Evolutionary conservation across 2,888 invertebrate genomes (phyloP).

Genomic region (Leptinotarsa peninsularis): DNA sequence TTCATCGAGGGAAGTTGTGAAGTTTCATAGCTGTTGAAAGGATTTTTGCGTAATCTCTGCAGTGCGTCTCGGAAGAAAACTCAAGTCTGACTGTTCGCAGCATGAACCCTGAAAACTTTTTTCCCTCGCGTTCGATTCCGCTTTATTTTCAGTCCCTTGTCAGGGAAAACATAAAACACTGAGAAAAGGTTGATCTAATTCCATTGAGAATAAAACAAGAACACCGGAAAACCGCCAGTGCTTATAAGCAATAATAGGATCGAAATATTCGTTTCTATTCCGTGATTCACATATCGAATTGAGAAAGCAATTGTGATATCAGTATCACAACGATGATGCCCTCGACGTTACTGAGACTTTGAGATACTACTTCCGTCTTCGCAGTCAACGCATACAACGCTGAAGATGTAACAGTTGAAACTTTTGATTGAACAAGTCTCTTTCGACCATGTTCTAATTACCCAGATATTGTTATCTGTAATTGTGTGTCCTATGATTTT

Average conservation of each 20-base stretch:
- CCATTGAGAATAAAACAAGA: neutral
- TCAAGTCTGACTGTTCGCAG: conserved; percentile 2
- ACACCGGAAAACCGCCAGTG: neutral
- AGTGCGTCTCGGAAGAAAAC: conserved; percentile 26
- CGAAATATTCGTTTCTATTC: no score
- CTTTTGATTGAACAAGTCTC: no score
- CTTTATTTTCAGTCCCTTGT: neutral
- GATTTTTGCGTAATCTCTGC: conserved; percentile 33
- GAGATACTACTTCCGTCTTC: no score
- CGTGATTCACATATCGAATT: no score
- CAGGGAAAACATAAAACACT: neutral
- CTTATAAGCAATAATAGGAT: neutral
- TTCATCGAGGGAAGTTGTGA: conserved; percentile 29
- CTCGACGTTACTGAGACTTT: no score
- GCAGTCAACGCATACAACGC: no score
- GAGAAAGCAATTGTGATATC: no score
- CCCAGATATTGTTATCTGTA: no score
- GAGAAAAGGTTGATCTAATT: neutral
- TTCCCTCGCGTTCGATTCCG: neutral
- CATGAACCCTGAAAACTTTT: neutral
- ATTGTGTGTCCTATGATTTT: no score
- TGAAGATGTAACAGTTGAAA: no score
- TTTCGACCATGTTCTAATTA: no score
- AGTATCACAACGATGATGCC: no score
- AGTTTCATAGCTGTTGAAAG: conserved; percentile 32